A percentile compares a stretch with the other conserved stretches of the same genome.
These are phyloP conservation scores for Oscheius sp. DNA, from an alignment of 2,888 invertebrate species.

Conservation along the genomic window DNA sequence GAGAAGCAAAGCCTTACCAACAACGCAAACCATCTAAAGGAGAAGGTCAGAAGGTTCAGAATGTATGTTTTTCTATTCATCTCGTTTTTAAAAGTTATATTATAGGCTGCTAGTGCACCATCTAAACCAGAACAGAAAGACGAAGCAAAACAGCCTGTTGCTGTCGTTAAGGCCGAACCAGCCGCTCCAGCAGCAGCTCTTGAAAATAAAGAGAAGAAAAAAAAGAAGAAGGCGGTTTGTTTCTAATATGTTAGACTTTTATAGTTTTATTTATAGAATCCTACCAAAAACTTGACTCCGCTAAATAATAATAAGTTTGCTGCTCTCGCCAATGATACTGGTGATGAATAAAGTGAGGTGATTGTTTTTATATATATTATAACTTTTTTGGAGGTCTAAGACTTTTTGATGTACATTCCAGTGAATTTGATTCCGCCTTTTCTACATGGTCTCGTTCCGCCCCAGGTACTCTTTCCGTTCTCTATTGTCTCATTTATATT, in stretches of 20 bases:
- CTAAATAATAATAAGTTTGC: conserved; percentile 24
- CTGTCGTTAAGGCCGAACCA: background rate
- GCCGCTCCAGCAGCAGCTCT: background rate
- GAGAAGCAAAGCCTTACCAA: background rate
- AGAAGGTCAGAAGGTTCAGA: conserved; percentile 1
- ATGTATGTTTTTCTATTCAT: background rate
- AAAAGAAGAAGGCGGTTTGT: conserved; percentile 18
- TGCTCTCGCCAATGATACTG: conserved; percentile 2
- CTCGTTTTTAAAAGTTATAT: background rate
- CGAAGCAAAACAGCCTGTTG: background rate
- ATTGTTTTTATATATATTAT: background rate
- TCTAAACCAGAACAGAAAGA: background rate
- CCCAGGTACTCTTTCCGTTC: conserved; percentile 10
- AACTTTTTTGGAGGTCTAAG: background rate
- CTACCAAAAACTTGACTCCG: conserved; percentile 11
- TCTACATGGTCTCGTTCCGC: conserved; percentile 21
- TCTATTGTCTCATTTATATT: background rate
- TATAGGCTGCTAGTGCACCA: background rate
- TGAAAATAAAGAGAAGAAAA: conserved; percentile 23
- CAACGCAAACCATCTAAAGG: background rate
- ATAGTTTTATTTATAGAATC: conserved; percentile 6
- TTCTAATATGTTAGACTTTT: background rate
- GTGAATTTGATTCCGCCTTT: conserved; percentile 22
- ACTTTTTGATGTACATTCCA: conserved; percentile 28
- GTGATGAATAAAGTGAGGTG: background rate